Conservation (phyloP, 2,888 invertebrate species). For the Pemphredon lugubris region DNA sequence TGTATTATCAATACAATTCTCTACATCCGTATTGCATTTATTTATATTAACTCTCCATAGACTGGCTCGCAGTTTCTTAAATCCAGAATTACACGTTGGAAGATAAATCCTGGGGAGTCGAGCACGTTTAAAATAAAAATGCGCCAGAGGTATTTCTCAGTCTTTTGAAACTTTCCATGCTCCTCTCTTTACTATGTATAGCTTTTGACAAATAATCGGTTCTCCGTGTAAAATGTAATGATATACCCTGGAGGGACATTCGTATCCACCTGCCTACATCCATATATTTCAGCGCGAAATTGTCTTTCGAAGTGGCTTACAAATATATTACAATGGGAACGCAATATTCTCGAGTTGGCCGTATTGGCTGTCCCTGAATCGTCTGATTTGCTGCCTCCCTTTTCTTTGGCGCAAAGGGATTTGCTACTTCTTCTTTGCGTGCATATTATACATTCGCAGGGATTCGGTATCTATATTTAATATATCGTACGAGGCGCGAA, state of each 20-base stretch:
- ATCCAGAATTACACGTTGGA: too few relatives aligned
- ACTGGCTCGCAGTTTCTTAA: too few relatives aligned
- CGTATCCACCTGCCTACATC: slow-evolving; percentile 50
- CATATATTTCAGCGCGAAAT: slow-evolving; percentile 56
- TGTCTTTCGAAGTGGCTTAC: slow-evolving; percentile 71
- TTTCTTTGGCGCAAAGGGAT: slow-evolving; percentile 59
- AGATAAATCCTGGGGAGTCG: too few relatives aligned
- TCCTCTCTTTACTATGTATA: slow-evolving; percentile 34
- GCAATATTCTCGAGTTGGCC: slow-evolving; percentile 62
- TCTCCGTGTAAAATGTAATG: slow-evolving; percentile 53
- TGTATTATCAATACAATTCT: too few relatives aligned
- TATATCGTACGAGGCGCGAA: too few relatives aligned
- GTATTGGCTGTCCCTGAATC: slow-evolving; percentile 56
- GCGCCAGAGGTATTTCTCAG: too few relatives aligned
- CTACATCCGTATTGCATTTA: too few relatives aligned
- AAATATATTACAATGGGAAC: slow-evolving; percentile 71
- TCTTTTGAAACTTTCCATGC: too few relatives aligned
- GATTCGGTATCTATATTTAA: too few relatives aligned
- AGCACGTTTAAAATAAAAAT: too few relatives aligned
- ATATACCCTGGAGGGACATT: slow-evolving; percentile 59
- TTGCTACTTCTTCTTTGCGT: slow-evolving; percentile 31
- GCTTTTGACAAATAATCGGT: slow-evolving; percentile 56
- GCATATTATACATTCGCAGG: slow-evolving; percentile 30
- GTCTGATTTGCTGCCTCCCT: slow-evolving; percentile 52
- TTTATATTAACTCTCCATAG: too few relatives aligned